These are phyloP conservation scores for Otus scops DNA, from an alignment of 2,797 vertebrate genomes.

Conservation along the genomic window DNA sequence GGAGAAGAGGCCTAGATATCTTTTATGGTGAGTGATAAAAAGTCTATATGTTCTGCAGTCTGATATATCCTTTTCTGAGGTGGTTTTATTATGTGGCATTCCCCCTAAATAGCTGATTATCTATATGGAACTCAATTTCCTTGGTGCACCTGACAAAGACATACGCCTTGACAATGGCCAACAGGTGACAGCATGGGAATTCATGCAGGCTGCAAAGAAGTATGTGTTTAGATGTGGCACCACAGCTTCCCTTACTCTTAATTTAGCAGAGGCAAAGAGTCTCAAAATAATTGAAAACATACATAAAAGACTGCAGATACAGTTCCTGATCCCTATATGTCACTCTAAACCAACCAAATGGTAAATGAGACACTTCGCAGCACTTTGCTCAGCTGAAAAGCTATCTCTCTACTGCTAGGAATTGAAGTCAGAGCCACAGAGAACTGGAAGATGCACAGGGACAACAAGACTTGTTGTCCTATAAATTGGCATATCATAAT, in stretches of 20 bases:
- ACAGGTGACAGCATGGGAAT: background rate
- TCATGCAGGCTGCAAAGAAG: background rate
- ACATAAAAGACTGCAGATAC: background rate
- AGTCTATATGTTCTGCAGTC: background rate
- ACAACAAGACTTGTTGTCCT: background rate
- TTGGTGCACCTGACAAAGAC: background rate
- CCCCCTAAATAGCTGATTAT: background rate
- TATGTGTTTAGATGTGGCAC: background rate
- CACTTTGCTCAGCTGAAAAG: background rate
- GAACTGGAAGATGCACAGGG: background rate
- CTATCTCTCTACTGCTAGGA: background rate
- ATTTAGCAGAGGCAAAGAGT: background rate
- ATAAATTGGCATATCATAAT: background rate
- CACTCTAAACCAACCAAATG: background rate
- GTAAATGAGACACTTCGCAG: background rate
- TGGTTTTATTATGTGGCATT: background rate
- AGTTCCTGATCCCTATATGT: background rate
- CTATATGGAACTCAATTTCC: background rate
- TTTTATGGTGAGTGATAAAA: background rate
- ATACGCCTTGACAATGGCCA: background rate
- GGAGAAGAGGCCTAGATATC: background rate
- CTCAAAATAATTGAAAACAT: background rate
- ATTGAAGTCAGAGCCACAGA: background rate
- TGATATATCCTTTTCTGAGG: background rate
- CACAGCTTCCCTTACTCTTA: background rate